phyloP scores from a whole-genome alignment of 2,797 vertebrate species.

The Synanceia verrucosa region DNA sequence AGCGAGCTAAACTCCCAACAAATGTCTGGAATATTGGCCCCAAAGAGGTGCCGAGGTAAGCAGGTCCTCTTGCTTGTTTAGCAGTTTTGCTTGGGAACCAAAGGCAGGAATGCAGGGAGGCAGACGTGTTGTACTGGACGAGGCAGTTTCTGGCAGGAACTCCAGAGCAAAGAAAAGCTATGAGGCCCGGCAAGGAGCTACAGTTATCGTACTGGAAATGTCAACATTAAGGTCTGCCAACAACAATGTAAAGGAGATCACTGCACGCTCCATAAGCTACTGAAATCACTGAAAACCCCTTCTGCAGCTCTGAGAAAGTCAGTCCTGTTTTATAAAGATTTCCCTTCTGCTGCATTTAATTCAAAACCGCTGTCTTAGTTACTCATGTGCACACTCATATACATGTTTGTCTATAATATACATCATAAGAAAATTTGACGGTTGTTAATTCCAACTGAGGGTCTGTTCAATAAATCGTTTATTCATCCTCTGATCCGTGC shows the following conservation, averaged over 20 bases:
- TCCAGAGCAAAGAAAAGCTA: slow-evolving; percentile 44
- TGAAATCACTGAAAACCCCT: background rate
- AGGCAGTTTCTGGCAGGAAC: slow-evolving; percentile 54
- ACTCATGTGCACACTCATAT: background rate
- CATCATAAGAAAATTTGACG: slow-evolving; percentile 7
- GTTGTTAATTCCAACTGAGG: slow-evolving; percentile 2
- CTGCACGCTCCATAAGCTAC: slow-evolving; percentile 20
- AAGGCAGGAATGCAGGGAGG: slow-evolving; percentile 63
- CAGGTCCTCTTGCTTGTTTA: slow-evolving; percentile 62
- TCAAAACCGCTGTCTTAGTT: background rate
- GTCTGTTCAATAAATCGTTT: slow-evolving; percentile 30
- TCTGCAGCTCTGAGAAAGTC: background rate
- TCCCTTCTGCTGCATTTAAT: background rate
- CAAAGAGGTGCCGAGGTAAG: slow-evolving; percentile 57
- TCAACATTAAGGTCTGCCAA: slow-evolving; percentile 63
- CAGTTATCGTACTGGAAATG: slow-evolving; percentile 62
- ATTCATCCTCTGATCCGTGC: slow-evolving; percentile 20
- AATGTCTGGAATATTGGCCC: slow-evolving; percentile 57
- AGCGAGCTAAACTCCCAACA: slow-evolving; percentile 40
- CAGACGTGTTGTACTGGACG: slow-evolving; percentile 60
- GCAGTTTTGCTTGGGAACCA: slow-evolving; percentile 62
- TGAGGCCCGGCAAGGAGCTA: slow-evolving; percentile 43
- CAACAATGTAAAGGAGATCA: slow-evolving; percentile 47
- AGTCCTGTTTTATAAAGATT: background rate
- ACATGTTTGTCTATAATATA: background rate